These are phyloP conservation scores for Tetramorium simillimum DNA, from an alignment of 1,140 invertebrate genomes.

Conservation along the genomic window DNA sequence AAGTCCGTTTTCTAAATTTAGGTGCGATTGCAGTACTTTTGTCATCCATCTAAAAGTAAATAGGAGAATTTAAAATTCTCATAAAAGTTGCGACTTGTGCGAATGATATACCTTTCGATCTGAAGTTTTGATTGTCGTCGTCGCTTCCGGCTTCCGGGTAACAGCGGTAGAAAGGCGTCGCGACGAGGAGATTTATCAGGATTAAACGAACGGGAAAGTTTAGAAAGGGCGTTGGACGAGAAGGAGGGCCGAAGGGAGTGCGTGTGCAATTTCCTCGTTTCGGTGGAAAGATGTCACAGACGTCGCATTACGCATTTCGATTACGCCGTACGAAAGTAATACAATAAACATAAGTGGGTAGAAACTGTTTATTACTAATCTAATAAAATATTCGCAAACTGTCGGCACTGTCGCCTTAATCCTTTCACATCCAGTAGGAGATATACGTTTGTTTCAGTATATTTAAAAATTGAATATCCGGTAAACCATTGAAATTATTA, in stretches of 20 bases:
- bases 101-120: slow-evolving; percentile 45
- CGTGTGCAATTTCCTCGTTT: slow-evolving; percentile 26
- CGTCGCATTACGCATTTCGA: slow-evolving; percentile 26
- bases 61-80: slow-evolving; percentile 8
- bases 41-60: slow-evolving; percentile 3
- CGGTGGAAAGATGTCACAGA: background rate
- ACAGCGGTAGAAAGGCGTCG: slow-evolving; percentile 19
- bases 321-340: background rate
- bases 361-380: background rate
- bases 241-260: background rate
- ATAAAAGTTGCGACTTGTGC: slow-evolving; percentile 18
- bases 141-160: slow-evolving; percentile 9
- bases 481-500: background rate
- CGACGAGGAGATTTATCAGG: slow-evolving; percentile 40
- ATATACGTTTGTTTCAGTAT: background rate
- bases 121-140: slow-evolving; percentile 43
- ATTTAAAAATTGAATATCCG: background rate
- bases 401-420: background rate
- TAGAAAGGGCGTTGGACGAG: background rate
- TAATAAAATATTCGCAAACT: background rate
- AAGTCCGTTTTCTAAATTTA: background rate
- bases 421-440: background rate
- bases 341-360: background rate
- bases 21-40: background rate
- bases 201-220: slow-evolving; percentile 51